A percentile compares a stretch with the other conserved stretches of the same genome.
phyloP scores from a whole-genome alignment of 2,888 invertebrate species.

The Rhagophthalmus giganteus region DNA sequence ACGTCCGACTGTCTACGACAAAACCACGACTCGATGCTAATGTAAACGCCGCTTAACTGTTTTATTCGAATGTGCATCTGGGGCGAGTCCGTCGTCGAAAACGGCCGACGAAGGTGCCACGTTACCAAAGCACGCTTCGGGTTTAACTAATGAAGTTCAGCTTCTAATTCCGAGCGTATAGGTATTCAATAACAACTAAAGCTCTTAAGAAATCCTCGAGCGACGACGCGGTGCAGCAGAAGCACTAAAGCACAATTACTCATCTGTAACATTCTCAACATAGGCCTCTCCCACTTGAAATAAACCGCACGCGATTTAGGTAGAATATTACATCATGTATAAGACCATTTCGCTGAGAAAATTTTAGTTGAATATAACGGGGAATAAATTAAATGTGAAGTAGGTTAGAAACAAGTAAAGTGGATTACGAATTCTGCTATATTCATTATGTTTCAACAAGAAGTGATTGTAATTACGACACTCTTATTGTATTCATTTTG shows the following conservation, averaged over 20 bases:
- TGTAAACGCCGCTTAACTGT: too few relatives aligned
- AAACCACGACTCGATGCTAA: too few relatives aligned
- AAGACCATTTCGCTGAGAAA: constrained; percentile 3
- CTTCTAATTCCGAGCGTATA: constrained; percentile 7
- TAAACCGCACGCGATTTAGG: constrained; percentile 13
- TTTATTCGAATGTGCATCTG: too few relatives aligned
- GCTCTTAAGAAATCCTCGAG: constrained; percentile 16
- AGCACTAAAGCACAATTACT: constrained; percentile 14
- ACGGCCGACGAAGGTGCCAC: too few relatives aligned
- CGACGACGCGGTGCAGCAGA: constrained; percentile 3
- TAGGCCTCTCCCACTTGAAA: constrained; percentile 1
- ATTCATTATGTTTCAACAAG: not conserved
- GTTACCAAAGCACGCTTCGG: not conserved
- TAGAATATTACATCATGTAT: constrained; percentile 5
- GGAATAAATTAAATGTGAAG: constrained; percentile 1
- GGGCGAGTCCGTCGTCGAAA: too few relatives aligned
- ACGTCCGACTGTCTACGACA: too few relatives aligned
- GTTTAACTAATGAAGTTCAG: constrained; percentile 17
- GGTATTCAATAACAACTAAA: constrained; percentile 15
- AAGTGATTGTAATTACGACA: not conserved
- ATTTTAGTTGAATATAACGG: constrained; percentile 4
- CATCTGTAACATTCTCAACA: constrained; percentile 8
- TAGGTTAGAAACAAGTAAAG: not conserved
- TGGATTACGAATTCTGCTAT: not conserved
- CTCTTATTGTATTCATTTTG: not conserved